Evolutionary conservation across 2,113 vertebrate species (phyloP).

Genomic region (Tragelaphus imberbis): DNA sequence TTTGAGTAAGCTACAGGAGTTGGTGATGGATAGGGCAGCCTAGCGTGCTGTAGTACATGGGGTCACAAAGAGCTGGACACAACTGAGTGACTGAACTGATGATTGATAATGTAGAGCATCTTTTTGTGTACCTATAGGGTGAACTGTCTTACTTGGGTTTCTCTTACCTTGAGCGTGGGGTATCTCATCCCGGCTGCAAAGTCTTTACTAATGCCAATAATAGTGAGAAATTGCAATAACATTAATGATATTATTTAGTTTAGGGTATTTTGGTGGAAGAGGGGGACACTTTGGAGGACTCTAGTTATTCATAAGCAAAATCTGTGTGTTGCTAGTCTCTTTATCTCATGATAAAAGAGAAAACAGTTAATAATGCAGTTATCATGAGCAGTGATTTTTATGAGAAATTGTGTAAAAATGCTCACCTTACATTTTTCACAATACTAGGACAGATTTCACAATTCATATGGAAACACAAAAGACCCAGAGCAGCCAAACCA

Average conservation of each 20-base stretch:
- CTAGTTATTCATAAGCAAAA: no score
- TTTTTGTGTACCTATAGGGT: no score
- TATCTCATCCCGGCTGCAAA: no score
- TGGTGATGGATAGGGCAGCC: no score
- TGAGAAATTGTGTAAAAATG: neutral
- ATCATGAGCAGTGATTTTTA: neutral
- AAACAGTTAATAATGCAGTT: neutral
- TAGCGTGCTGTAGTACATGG: no score
- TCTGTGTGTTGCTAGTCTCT: neutral
- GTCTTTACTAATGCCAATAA: neutral
- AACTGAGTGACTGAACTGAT: neutral
- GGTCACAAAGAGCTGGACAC: no score
- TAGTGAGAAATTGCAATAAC: fast-evolving
- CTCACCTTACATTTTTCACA: neutral
- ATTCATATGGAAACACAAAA: neutral
- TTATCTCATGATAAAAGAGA: neutral
- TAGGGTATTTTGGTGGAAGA: neutral
- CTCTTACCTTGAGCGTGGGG: no score
- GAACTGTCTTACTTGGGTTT: no score
- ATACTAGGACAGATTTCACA: neutral
- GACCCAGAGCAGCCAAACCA: neutral
- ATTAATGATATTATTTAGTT: neutral
- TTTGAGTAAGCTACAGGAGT: no score
- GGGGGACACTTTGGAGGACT: neutral
- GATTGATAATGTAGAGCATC: no score